A percentile compares a stretch with the other conserved stretches of the same genome.
phyloP scores from a whole-genome alignment of 2,888 invertebrate species.

The Apomyelois bistriatella region DNA sequence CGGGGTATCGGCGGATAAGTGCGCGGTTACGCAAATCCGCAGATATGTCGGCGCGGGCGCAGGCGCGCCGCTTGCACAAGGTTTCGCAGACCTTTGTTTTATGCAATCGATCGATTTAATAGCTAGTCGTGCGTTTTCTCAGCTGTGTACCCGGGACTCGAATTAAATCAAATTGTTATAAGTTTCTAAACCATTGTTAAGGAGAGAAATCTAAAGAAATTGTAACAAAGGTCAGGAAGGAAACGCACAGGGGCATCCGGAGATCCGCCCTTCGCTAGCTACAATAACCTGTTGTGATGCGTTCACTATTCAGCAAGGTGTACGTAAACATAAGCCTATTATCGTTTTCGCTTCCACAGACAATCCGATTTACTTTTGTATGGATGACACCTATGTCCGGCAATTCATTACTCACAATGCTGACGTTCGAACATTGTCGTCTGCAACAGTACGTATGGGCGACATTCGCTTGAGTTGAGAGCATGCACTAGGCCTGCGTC shows the following conservation, averaged over 20 bases:
- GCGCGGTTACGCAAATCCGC: conserved; percentile 78
- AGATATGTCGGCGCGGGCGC: conserved; percentile 73
- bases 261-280: conserved; percentile 28
- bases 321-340: conserved; percentile 40
- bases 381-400: conserved; percentile 63
- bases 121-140: conserved; percentile 75
- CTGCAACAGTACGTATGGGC: conserved; percentile 37
- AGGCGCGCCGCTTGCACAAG: conserved; percentile 78
- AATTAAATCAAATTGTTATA: conserved; percentile 44
- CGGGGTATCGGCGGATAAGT: conserved; percentile 74
- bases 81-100: conserved; percentile 80
- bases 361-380: conserved; percentile 60
- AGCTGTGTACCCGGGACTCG: conserved; percentile 59
- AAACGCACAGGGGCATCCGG: conserved; percentile 33
- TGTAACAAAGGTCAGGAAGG: conserved; percentile 38
- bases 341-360: conserved; percentile 38
- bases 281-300: conserved; percentile 45
- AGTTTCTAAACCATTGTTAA: conserved; percentile 34
- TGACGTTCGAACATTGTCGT: conserved; percentile 26
- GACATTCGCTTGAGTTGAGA: conserved; percentile 52
- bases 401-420: conserved; percentile 46
- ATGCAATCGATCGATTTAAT: conserved; percentile 79
- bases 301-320: conserved; percentile 33
- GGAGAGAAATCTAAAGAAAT: conserved; percentile 19
- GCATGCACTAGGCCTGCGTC: conserved; percentile 65